Conservation (phyloP, 1,140 invertebrate species). For the Lamellibrachia luymesi region DNA sequence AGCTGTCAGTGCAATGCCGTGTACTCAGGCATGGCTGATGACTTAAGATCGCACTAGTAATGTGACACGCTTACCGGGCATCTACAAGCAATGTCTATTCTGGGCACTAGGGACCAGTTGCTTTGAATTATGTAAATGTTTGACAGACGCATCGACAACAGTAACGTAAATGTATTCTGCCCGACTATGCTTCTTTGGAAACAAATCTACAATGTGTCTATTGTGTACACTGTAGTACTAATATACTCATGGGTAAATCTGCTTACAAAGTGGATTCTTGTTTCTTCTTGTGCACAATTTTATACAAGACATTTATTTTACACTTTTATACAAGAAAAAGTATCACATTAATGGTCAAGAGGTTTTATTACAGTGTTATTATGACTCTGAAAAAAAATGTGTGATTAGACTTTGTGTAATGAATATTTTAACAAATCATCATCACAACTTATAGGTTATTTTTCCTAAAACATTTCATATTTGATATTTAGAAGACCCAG, state of each 20-base stretch:
- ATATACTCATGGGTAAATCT: not conserved
- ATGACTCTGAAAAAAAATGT: not conserved
- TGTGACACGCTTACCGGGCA: not conserved
- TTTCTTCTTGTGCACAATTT: not conserved
- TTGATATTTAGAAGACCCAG: no score
- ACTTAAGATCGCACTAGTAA: not conserved
- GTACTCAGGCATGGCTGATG: not conserved
- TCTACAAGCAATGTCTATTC: not conserved
- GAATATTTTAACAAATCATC: not conserved
- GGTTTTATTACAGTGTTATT: not conserved
- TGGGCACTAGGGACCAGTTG: not conserved
- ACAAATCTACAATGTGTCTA: not conserved
- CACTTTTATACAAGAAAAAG: not conserved
- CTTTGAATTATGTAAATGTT: not conserved
- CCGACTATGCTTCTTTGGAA: not conserved
- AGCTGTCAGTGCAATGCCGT: not conserved
- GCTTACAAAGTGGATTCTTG: not conserved
- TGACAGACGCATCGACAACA: not conserved
- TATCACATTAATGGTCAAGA: not conserved
- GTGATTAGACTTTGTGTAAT: no score
- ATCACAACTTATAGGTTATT: not conserved
- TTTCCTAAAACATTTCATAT: not conserved
- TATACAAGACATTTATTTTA: not conserved
- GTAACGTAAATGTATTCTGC: not conserved
- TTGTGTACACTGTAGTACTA: not conserved